Conservation (phyloP, 2,797 vertebrate species). For the Kryptolebias ocellatus region DNA sequence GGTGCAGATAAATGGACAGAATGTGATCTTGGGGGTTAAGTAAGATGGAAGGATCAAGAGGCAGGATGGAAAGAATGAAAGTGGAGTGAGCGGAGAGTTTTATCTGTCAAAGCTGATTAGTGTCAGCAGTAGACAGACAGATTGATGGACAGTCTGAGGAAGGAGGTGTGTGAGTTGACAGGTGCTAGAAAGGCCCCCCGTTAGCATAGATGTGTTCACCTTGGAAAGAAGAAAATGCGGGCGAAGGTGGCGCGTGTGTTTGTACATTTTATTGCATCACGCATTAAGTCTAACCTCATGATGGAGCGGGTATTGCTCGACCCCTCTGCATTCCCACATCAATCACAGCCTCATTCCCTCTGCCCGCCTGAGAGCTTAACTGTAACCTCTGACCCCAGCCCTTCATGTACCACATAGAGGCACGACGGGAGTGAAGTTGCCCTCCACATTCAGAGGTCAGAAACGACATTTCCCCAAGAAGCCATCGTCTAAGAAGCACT, state of each 20-base stretch:
- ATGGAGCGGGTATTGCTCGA: slow-evolving; percentile 56
- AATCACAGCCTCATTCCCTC: slow-evolving; percentile 66
- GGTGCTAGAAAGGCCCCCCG: slow-evolving; percentile 28
- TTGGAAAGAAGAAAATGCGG: neutral
- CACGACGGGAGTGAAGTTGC: slow-evolving; percentile 42
- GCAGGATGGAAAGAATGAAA: slow-evolving; percentile 32
- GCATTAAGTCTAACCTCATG: slow-evolving; percentile 44
- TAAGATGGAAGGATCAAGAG: slow-evolving; percentile 62
- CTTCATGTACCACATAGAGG: slow-evolving; percentile 51
- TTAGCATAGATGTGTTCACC: slow-evolving; percentile 28
- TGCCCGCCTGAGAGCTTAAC: slow-evolving; percentile 39
- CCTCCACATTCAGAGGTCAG: slow-evolving; percentile 59
- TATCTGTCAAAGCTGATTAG: slow-evolving; percentile 65
- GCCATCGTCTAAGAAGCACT: slow-evolving; percentile 44
- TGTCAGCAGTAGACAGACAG: slow-evolving; percentile 40
- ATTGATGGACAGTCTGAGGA: slow-evolving; percentile 65
- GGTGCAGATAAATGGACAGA: slow-evolving; percentile 48
- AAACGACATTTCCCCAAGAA: slow-evolving; percentile 54
- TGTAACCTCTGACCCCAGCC: slow-evolving; percentile 62
- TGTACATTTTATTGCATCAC: slow-evolving; percentile 38
- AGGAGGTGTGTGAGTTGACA: slow-evolving; percentile 32
- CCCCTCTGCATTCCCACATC: slow-evolving; percentile 58
- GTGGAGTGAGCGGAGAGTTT: slow-evolving; percentile 37
- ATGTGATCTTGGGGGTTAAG: slow-evolving; percentile 53
- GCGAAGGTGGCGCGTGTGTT: slow-evolving; percentile 22